Conservation (phyloP, 2,113 vertebrate species). For the Condylura cristata region DNA sequence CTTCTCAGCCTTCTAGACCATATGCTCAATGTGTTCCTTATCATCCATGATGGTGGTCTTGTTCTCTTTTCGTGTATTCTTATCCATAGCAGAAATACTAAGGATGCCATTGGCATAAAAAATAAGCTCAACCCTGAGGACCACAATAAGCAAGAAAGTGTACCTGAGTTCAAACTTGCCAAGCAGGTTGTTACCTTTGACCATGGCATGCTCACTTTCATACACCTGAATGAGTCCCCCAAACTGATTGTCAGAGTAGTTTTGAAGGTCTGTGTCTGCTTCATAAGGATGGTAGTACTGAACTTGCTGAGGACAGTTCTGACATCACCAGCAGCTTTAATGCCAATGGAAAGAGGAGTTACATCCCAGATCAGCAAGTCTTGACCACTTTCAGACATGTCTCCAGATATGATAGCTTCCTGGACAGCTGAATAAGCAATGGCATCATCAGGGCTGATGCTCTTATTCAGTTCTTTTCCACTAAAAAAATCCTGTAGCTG, state of each 20-base stretch:
- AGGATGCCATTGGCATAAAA: slow-evolving; percentile 83
- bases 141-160: slow-evolving; percentile 88
- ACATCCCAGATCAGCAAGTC: slow-evolving; percentile 92
- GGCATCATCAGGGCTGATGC: slow-evolving; percentile 92
- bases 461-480: slow-evolving; percentile 92
- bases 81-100: slow-evolving; percentile 89
- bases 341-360: slow-evolving; percentile 89
- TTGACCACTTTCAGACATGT: slow-evolving; percentile 93
- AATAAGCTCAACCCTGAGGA: slow-evolving; percentile 84
- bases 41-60: slow-evolving; percentile 98
- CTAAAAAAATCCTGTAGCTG: slow-evolving; percentile 91
- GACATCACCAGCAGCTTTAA: slow-evolving; percentile 91
- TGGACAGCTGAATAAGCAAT: slow-evolving; percentile 94
- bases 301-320: slow-evolving; percentile 90
- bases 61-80: slow-evolving; percentile 90
- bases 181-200: slow-evolving; percentile 84
- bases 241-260: slow-evolving; percentile 93
- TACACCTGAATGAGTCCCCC: slow-evolving; percentile 91
- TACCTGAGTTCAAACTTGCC: slow-evolving; percentile 90
- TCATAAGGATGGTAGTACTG: slow-evolving; percentile 92
- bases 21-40: slow-evolving; percentile 96
- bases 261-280: slow-evolving; percentile 90
- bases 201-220: slow-evolving; percentile 90
- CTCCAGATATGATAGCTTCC: slow-evolving; percentile 91
- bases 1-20: slow-evolving; percentile 96